Base-by-base conservation (phyloP, 2,797 vertebrate genomes). In the Sebastes minor region DNA sequence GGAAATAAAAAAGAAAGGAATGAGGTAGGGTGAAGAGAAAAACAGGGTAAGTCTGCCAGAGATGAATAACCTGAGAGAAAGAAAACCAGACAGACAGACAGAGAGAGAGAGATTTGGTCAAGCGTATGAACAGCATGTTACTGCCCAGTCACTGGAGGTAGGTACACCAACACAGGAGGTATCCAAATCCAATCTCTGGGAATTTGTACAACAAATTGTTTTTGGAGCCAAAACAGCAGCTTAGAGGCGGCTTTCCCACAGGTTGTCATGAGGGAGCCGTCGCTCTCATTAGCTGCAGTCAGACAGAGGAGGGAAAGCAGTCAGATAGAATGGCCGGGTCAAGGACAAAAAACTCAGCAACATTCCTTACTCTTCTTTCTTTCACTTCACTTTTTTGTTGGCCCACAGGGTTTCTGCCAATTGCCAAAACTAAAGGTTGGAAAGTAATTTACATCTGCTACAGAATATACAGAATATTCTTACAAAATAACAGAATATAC, bases 231-330 rank as follows among this genome's bases (percentile, higher is more conserved):
- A 78, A 65, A 83, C 80, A 75, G 77, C 82, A 88, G 87, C 87
- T 90, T 84, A 85, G 81, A 62, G 61, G 57, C 49, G 76, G 65
- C 59, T 84, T 91, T 92, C 88, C 90, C 86, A 91, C 90, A 88
- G 72, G 67, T 82, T 81, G 84, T 76, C 62, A 77, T 38, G 73
- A 74, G 81, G 68, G 83, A 84, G 77, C 80, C 59, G 76, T 90
- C 89, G 28, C 57, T 83, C 80, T 87, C 88, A 88, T 91, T 86
- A 88, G 76, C 69, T 55, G 71, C 84, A 76, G 74, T 55, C 18
- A 27, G 74, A 71, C 71, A 63, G 83, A 89, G 72, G 72, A 76
- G 64, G 61, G 53, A 76, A 69, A 71, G 88, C 84, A 71, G 87
- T 84, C 76, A 77, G 16, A 85, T 14, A 85, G 82, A 89, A 85